Evolutionary conservation across 2,888 invertebrate species (phyloP), one percentile per base, ranked within the genome.

Genomic region (Fragum sueziense): DNA sequence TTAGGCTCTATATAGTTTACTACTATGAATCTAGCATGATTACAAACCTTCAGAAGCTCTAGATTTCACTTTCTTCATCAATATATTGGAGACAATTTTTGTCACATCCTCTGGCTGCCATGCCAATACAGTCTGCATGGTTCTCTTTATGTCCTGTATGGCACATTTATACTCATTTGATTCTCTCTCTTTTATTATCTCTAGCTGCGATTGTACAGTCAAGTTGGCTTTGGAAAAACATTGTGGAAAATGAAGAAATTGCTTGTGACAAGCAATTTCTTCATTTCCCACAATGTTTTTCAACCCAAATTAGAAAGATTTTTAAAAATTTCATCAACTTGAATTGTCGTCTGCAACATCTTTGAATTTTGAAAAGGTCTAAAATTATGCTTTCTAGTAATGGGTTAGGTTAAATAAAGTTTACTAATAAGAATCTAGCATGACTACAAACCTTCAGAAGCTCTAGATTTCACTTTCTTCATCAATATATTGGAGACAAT

Each of bases 61-160:
- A 22, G 14, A 2, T 29, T 20, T 9, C 9, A 52, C 27, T 31
- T 70, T 70, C 54, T 52, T 54, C 14, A 20, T 20, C 31, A 87
- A 72, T 25, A 77, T 70, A 65, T 70, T 67, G 4, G 87, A 85
- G 29, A 89, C 84, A 9, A 87, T 47, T 14, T 73, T 61, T 14
- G 76, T 70, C 33, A 91, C 51, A 70, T 89, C 88, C 2, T 90
- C 80, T 9, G 90, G 89, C 25, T 85, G 82, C 90, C 90, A 90
- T 27, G 90, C 87, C 9, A 80, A 76, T 25, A 85, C 61, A 25
- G 84, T 78, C 70, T 80, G 67, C n/a, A 90, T 80, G 37, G 81
- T 85, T 37, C 79, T 81, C 31, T 87, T 82, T 29, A 90, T 27
- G 54, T 84, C 77, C 84, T 82, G 87, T 20, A 88, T 86, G n/a